Evolutionary conservation across 2,888 invertebrate species (phyloP), one percentile per base, ranked within the genome.

Genomic region (Rhorus exstirpatorius): DNA sequence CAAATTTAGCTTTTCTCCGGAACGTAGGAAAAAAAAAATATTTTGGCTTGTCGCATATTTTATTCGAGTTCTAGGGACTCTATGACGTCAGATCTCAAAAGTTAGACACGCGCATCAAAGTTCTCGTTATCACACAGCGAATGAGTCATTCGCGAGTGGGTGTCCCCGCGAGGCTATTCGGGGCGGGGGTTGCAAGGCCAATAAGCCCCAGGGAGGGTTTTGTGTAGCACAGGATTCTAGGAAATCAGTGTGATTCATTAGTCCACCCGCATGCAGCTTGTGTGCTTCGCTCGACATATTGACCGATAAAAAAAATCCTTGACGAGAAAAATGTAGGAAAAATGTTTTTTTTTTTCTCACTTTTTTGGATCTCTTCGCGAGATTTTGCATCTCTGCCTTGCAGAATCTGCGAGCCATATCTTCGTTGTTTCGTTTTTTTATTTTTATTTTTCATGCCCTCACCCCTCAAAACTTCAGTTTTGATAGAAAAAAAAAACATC

Each of bases 221-320:
- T n/a, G 65, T 65, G 70, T 75, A 63, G 49, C 41, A 71, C 49
- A 65, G 63, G 63, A 75, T 86, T 81, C 79, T 49, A 74, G 74
- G 81, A 84, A 70, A 81, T 77, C 12, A 17, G 67, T 89, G 88
- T 89, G 88, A 89, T 79, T 89, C 89, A 88, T n/a, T n/a, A n/a
- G n/a, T n/a, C n/a, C n/a, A n/a, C n/a, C 67, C 24, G 14, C 38
- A 10, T 38, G 35, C 12, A 3, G 24, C 21, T 21, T 51, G 49
- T 35, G n/a, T 31, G 67, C 67, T n/a, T n/a, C 19, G 7, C 58
- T 4, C 14, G 41, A 14, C 6, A 14, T 6, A 21, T 67, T 65
- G 46, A 17, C 14, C 10, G 14, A 49, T 14, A 46, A 38, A 41
- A 68, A 31, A 31, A n/a, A n/a, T n/a, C n/a, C n/a, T n/a, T n/a